Conservation (phyloP, 1,140 invertebrate genomes). For the Bombus affinis region DNA sequence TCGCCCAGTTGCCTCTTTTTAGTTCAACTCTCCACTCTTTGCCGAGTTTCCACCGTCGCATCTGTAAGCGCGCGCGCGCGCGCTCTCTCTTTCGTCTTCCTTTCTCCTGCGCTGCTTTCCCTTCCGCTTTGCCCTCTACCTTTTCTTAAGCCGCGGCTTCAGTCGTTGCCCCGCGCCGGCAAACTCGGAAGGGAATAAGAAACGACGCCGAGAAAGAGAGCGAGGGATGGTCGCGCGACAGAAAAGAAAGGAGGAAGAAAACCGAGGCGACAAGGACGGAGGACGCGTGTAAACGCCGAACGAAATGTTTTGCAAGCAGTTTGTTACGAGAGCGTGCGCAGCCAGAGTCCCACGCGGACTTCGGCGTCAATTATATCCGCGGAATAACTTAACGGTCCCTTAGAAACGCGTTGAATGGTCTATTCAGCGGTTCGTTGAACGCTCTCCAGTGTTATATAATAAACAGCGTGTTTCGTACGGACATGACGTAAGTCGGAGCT, state of each 20-base stretch:
- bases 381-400: constrained; percentile 82
- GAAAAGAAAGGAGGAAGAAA: constrained; percentile 19
- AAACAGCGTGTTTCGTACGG: constrained; percentile 76
- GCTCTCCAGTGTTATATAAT: constrained; percentile 82
- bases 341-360: constrained; percentile 78
- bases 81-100: background rate
- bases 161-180: background rate
- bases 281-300: constrained; percentile 60
- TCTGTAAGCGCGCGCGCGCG: background rate
- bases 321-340: constrained; percentile 69
- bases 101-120: background rate
- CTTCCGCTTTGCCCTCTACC: background rate
- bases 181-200: background rate
- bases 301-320: constrained; percentile 73
- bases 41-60: constrained; percentile 24
- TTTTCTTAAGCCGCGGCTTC: background rate
- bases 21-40: constrained; percentile 46
- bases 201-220: background rate
- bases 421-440: constrained; percentile 81
- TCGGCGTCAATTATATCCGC: constrained; percentile 81
- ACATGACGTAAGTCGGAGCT: constrained; percentile 76
- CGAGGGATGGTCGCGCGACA: background rate
- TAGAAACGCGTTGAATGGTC: constrained; percentile 81
- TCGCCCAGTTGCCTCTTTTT: constrained; percentile 58
- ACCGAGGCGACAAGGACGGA: constrained; percentile 15